Evolutionary conservation across 2,888 invertebrate species (phyloP), one percentile per base, ranked within the genome.

Genomic region (Microplitis deprimator): DNA sequence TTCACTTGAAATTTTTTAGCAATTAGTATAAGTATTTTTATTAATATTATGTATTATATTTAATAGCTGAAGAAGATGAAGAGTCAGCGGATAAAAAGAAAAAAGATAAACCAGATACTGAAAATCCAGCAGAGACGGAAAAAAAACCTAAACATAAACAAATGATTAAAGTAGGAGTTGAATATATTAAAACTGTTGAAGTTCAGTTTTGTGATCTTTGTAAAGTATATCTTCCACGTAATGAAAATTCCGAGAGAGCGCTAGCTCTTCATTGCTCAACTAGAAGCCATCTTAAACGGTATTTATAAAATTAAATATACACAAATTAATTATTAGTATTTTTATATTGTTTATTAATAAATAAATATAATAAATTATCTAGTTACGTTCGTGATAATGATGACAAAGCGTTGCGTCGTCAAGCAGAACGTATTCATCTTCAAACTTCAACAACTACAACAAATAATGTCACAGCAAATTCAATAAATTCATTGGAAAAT

Each of bases 191-290:
- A 85, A 93, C 94, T 85, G 92, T 96, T 73, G 94, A 95, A 89
- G 95, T 95, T 10, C 93, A 93, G 90, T 96, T 93, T 89, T 96
- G 96, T 88, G 95, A 95, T 85, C 89, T 96, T 78, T 96, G 96
- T 90, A 93, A 94, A 85, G 92, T 94, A 86, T 95, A 95, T 89
- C 90, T 96, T 85, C 93, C 94, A 65, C 92, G 94, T 59, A 90
- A 92, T 84, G 89, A 87, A 86, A 92, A 93, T 80, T 92, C 92
- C 81, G 93, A 94, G 77, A 92, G 92, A 77, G 92, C 93, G 68
- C 87, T 93, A 82, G 93, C 94, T 41, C 92, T 93, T 68, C 96
- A 96, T 91, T 96, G 96, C 88, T 93, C 94, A 76, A 92, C 93
- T 83, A 93, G 95, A 79, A 92, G 93, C 81, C 96, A 96, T 89